Evolutionary conservation across 2,113 vertebrate species (phyloP).

Genomic region (Lucifuga dentata): DNA sequence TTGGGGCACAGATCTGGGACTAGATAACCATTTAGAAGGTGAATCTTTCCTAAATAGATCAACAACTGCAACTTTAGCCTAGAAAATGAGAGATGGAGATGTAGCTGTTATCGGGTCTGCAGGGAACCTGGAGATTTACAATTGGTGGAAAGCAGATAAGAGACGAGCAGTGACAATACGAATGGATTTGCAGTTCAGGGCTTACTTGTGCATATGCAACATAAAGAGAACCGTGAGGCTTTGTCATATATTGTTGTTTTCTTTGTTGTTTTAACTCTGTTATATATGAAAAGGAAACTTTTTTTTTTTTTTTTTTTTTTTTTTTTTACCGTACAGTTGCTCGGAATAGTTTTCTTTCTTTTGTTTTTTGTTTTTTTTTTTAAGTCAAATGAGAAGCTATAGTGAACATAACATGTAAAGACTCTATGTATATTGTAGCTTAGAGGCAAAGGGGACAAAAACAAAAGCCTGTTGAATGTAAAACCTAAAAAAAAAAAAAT

Average conservation of each 20-base stretch:
- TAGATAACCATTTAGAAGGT: neutral
- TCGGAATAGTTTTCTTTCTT: slow-evolving; percentile 62
- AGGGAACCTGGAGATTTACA: slow-evolving; percentile 16
- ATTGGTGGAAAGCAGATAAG: slow-evolving; percentile 26
- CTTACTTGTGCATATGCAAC: slow-evolving; percentile 79
- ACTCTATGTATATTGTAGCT: slow-evolving; percentile 77
- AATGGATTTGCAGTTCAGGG: slow-evolving; percentile 70
- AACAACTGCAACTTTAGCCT: neutral
- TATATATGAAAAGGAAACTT: slow-evolving; percentile 75
- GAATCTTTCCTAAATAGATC: neutral
- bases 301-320: too few relatives aligned
- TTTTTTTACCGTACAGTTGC: slow-evolving; percentile 70
- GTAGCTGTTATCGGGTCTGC: slow-evolving; percentile 8
- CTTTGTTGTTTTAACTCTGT: slow-evolving; percentile 67
- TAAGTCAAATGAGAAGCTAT: slow-evolving; percentile 71
- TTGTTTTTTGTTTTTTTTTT: slow-evolving; percentile 60
- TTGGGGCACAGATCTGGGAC: neutral
- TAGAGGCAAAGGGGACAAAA: slow-evolving; percentile 74
- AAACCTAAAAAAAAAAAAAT: slow-evolving; percentile 71
- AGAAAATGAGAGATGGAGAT: slow-evolving; percentile 22
- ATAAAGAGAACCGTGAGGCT: slow-evolving; percentile 63
- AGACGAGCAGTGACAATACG: slow-evolving; percentile 54
- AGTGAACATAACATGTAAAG: slow-evolving; percentile 73
- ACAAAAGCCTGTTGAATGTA: slow-evolving; percentile 82
- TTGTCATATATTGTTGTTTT: slow-evolving; percentile 64